A percentile compares a stretch with the other conserved stretches of the same genome.
phyloP scores from a whole-genome alignment of 2,888 invertebrate genomes.

The Byasa hedistus region DNA sequence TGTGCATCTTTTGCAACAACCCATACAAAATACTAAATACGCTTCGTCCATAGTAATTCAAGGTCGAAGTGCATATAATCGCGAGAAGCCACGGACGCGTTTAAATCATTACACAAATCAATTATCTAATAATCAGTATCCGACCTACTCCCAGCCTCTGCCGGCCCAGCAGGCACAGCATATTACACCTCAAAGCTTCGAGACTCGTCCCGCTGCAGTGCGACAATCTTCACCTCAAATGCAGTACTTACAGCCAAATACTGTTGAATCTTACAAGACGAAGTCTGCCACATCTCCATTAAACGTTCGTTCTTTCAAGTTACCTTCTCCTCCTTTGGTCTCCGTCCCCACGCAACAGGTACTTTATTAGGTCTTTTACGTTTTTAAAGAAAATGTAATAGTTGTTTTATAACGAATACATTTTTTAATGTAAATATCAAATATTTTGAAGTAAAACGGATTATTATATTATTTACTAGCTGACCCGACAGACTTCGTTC shows the following conservation, averaged over 20 bases:
- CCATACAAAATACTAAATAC: conserved; percentile 63
- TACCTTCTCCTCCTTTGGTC: conserved; percentile 71
- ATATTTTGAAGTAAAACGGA: no score
- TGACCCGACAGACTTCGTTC: no score
- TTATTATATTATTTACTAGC: no score
- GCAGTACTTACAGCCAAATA: conserved; percentile 61
- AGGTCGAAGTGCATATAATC: conserved; percentile 56
- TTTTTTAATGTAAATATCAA: no score
- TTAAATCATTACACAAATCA: conserved; percentile 52
- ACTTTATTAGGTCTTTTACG: conserved; percentile 7
- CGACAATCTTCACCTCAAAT: conserved; percentile 51
- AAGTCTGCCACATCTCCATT: conserved; percentile 44
- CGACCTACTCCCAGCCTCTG: conserved; percentile 46
- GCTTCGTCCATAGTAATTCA: conserved; percentile 61
- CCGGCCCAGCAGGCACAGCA: conserved; percentile 37
- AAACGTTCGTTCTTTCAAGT: conserved; percentile 63
- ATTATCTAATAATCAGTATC: conserved; percentile 51
- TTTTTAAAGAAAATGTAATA: no score
- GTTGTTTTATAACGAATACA: no score
- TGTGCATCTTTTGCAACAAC: conserved; percentile 72
- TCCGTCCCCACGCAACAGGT: conserved; percentile 60
- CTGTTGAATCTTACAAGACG: conserved; percentile 55
- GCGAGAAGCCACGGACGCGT: conserved; percentile 63
- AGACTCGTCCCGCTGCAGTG: conserved; percentile 31
- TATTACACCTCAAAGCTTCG: conserved; percentile 35